A percentile compares a stretch with the other conserved stretches of the same genome.
Conservation (phyloP, 2,113 vertebrate species). For the Vulpes vulpes region DNA sequence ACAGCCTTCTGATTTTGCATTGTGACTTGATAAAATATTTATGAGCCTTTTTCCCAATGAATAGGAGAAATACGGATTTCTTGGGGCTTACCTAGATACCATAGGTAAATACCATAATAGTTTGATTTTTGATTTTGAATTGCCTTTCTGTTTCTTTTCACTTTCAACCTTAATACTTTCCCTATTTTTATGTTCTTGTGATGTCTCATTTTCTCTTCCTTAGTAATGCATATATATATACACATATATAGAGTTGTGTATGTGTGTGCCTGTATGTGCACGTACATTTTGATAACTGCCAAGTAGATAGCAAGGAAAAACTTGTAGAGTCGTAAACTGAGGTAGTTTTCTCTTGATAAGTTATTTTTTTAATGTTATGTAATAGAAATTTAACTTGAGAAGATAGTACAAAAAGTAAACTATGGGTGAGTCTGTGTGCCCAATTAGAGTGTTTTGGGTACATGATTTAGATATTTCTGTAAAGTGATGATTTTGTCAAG, state of each 20-base stretch:
- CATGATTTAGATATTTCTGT: slow-evolving; percentile 58
- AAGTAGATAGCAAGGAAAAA: neutral
- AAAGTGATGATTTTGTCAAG: slow-evolving; percentile 80
- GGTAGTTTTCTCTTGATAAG: slow-evolving; percentile 8
- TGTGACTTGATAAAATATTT: slow-evolving; percentile 57
- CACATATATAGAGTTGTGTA: neutral
- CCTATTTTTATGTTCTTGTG: slow-evolving; percentile 64
- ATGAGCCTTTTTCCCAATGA: neutral
- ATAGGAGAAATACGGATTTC: neutral
- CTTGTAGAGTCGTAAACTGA: neutral
- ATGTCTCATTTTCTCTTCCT: neutral
- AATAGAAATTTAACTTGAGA: neutral
- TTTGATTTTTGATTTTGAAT: slow-evolving; percentile 43
- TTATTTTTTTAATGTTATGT: slow-evolving; percentile 12
- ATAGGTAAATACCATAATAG: neutral
- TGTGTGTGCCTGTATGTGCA: neutral
- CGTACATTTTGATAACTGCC: neutral
- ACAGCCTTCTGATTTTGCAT: slow-evolving; percentile 31
- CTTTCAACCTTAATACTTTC: slow-evolving; percentile 27
- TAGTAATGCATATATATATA: neutral
- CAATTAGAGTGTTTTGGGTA: slow-evolving; percentile 54
- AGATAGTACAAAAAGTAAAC: slow-evolving; percentile 37
- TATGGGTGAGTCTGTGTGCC: neutral
- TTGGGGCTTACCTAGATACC: slow-evolving; percentile 25
- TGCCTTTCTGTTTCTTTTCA: neutral